phyloP scores from a whole-genome alignment of 1,140 invertebrate genomes.

The Helicoverpa zea region DNA sequence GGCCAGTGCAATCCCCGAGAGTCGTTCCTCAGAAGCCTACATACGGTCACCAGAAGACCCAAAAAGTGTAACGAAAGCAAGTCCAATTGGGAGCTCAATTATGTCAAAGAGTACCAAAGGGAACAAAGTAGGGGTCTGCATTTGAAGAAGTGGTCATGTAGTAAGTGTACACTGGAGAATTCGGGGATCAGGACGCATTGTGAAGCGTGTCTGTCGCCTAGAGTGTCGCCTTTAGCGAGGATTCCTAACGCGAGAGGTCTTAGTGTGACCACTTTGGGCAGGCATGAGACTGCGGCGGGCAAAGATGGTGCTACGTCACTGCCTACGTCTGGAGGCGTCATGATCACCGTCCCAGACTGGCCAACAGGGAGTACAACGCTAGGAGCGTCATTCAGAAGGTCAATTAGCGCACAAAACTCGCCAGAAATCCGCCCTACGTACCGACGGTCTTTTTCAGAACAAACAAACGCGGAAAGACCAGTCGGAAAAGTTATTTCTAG shows the following conservation, averaged over 20 bases:
- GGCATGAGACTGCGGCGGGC: slow-evolving; percentile 76
- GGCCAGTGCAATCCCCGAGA: slow-evolving; percentile 75
- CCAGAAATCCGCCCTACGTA: slow-evolving; percentile 87
- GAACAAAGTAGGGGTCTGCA: slow-evolving; percentile 79
- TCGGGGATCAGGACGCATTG: slow-evolving; percentile 89
- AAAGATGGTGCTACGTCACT: slow-evolving; percentile 80
- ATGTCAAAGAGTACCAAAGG: slow-evolving; percentile 81
- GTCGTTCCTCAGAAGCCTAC: slow-evolving; percentile 81
- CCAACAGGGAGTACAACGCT: slow-evolving; percentile 79
- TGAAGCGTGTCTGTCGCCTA: slow-evolving; percentile 88
- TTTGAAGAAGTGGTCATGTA: slow-evolving; percentile 90
- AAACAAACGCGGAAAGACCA: slow-evolving; percentile 80
- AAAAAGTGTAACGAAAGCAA: slow-evolving; percentile 81
- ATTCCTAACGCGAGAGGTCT: slow-evolving; percentile 80
- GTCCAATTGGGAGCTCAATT: slow-evolving; percentile 84
- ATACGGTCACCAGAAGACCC: slow-evolving; percentile 78
- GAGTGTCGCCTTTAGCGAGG: slow-evolving; percentile 73
- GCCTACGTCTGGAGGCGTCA: slow-evolving; percentile 78
- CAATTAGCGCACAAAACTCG: slow-evolving; percentile 83
- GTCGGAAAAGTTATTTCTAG: slow-evolving; percentile 86
- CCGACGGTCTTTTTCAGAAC: slow-evolving; percentile 89
- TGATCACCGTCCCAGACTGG: slow-evolving; percentile 84
- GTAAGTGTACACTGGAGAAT: slow-evolving; percentile 93
- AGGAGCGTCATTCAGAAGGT: slow-evolving; percentile 83
- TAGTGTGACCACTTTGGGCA: slow-evolving; percentile 81